Base-by-base conservation (phyloP, 2,888 invertebrate genomes). In the Entomobrya proxima region DNA sequence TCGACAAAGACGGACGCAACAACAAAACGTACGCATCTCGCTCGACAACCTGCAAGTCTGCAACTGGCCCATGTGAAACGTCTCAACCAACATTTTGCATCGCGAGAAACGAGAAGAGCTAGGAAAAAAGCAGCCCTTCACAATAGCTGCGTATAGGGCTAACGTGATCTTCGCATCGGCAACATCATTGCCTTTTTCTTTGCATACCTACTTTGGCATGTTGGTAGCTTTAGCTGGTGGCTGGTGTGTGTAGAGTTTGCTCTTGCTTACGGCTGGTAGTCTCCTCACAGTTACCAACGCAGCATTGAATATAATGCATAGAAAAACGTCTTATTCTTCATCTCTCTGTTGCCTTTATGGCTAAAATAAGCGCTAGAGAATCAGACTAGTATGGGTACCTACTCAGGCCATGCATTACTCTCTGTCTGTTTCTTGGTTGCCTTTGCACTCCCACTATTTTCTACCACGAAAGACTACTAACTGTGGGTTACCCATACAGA, bases 41-140 rank as follows among this genome's bases (percentile, higher is more conserved):
- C 69, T 84, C 83, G 72, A 30, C 84, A 85, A 85, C 77, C 72
- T 72, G 84, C 84, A 78, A 75, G 84, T 78, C 72, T 85, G 77
- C 84, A 85, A 85, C 84, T 85, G 84, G 84, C 84, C 78, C 78
- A 74, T 78, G 84, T 78, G 84, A 85, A n/a, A 85, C 84, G 24
- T 77, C 55, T 55, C 84, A 32, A 40, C 76, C 77, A 84, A 85
- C 50, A 47, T 78, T 78, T 72, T 78, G 78, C 77, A 61, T 74
- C 55, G 50, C 47, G n/a, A 50, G 47, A 30, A 47, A 27, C 27
- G 30, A 58, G 30, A 1, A 11, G 21, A 74, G 74, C 50, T 11
- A 5, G 30, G 6, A 27, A 58, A 30, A 58, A 40, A 37, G 50
- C 67, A 78, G 84, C 84, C 84, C 74, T 69, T 85, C 50, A 74